Base-by-base conservation (phyloP, 2,888 invertebrate genomes). In the Apamea crenata region DNA sequence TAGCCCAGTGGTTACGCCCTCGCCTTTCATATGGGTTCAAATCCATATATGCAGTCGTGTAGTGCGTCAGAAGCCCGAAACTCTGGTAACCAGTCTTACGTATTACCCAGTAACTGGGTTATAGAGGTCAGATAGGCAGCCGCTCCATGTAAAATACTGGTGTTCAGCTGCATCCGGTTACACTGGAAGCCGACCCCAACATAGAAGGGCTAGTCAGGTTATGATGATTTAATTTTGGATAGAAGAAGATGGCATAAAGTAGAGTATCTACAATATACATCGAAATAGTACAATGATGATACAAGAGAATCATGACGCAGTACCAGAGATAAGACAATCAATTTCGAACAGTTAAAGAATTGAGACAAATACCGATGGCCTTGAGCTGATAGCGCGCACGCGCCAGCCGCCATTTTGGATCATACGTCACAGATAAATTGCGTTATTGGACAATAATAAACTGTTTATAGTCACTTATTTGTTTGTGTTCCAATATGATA, bases 371-470 rank as follows among this genome's bases (percentile, higher is more conserved):
- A 67, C 36, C 10, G 50, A 21, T 87, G 29, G 85, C 87, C 87
- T 85, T 87, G 85, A 61, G 16, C 44, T 47, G 84, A 85, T 87
- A 87, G 50, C 18, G 80, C 84, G 85, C 85, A 85, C 87, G 87
- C 87, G 85, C 87, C 77, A 29, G 1, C 56, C 61, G 74, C 81
- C 82, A 74, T 85, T 36, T 82, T 85, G 25, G 8, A 29, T 50
- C 47, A n/a, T 65, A 69, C 83, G 68, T 87, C 78, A 84, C 25
- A 59, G 69, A 74, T 75, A 84, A 87, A 84, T 84, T 71, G 73
- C 47, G 68, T 40, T 74, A 85, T 53, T 85, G 70, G 81, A 66
- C 44, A 78, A 67, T 32, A 69, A 67, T 74, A 66, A 36, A 68
- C 53, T 77, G 40, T 77, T 56, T 74, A 72, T 14, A 40, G 59